Conservation (phyloP, 2,113 vertebrate species). For the Anhinga anhinga region DNA sequence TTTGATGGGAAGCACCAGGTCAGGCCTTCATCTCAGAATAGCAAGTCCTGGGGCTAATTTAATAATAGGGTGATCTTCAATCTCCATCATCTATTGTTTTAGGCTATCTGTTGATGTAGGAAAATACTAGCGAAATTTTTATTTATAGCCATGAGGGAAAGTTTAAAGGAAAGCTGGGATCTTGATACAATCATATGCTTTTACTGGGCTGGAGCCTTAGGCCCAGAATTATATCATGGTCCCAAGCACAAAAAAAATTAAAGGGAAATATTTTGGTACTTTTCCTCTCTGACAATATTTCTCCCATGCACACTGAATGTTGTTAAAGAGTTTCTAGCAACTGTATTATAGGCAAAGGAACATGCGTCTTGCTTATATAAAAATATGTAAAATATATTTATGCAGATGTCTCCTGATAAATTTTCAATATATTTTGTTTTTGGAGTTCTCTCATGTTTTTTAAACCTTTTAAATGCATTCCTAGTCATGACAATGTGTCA, state of each 20-base stretch:
- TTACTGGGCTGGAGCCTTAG: not conserved
- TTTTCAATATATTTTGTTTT: conserved; percentile 12
- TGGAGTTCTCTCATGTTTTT: not conserved
- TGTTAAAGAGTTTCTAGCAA: not conserved
- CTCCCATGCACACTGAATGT: not conserved
- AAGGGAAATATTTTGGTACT: conserved; percentile 4
- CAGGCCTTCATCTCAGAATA: not conserved
- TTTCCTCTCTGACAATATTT: not conserved
- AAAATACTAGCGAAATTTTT: conserved; percentile 47
- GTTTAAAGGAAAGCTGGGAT: not conserved
- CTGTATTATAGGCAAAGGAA: not conserved
- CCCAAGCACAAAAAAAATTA: conserved; percentile 21
- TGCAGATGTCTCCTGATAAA: not conserved
- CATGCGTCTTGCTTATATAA: not conserved
- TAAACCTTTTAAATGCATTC: not conserved
- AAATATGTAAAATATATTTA: not conserved
- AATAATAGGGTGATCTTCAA: conserved; percentile 26
- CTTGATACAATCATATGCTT: conserved; percentile 18
- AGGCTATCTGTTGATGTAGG: conserved; percentile 38
- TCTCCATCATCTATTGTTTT: not conserved
- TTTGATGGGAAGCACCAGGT: not conserved
- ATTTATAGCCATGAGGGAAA: conserved; percentile 30
- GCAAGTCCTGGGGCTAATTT: conserved; percentile 16
- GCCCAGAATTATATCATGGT: not conserved
- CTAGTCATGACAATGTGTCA: conserved; percentile 8